A percentile compares a stretch with the other conserved stretches of the same genome.
Evolutionary conservation across 2,888 invertebrate species (phyloP).

Genomic region (Metellina segmentata): DNA sequence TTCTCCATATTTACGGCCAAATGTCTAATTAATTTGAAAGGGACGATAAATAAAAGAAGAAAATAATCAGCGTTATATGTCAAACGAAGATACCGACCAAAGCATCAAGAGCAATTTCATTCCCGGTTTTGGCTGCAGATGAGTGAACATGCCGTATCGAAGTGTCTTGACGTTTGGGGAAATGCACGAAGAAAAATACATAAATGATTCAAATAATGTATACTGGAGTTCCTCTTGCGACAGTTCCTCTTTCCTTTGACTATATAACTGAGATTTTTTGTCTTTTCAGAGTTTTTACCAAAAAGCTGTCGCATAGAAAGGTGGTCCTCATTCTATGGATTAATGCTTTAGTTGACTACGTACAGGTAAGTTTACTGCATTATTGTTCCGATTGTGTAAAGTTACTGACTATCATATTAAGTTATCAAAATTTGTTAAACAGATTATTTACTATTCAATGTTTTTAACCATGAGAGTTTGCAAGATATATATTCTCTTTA

Average conservation of each 20-base stretch:
- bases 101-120: neutral
- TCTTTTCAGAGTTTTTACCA: constrained; percentile 16
- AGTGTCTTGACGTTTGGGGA: constrained; percentile 54
- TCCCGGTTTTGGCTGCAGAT: constrained; percentile 18
- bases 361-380: constrained; percentile 20
- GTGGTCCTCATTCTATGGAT: constrained; percentile 13
- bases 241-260: constrained; percentile 68
- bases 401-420: no score
- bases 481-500: no score
- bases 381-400: no score
- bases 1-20: neutral
- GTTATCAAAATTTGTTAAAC: no score
- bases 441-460: no score
- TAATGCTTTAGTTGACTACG: constrained; percentile 7
- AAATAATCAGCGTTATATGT: neutral
- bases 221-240: constrained; percentile 55
- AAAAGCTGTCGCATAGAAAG: constrained; percentile 11
- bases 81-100: neutral
- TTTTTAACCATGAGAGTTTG: no score
- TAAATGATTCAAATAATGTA: constrained; percentile 39
- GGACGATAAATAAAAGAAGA: neutral
- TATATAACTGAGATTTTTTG: constrained; percentile 50
- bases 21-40: neutral
- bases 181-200: constrained; percentile 45
- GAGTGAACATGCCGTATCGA: constrained; percentile 49